Conservation (phyloP, 2,113 vertebrate genomes). For the Etia nguti region DNA sequence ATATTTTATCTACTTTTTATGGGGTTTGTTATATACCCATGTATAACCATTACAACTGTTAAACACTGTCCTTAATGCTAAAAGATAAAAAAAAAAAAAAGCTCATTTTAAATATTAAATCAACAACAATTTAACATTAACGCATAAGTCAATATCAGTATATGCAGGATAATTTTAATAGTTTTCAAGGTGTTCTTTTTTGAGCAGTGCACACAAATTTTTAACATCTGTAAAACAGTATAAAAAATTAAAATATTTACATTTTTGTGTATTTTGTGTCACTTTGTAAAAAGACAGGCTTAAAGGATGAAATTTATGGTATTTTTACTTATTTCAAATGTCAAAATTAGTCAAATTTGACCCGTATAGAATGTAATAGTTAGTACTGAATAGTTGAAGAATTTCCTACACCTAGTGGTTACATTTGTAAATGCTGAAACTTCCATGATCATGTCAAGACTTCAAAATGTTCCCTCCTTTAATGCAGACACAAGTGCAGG, state of each 20-base stretch:
- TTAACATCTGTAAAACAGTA: background rate
- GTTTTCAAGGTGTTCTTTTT: background rate
- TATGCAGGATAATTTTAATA: background rate
- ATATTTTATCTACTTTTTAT: background rate
- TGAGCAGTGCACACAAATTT: background rate
- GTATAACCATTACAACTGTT: background rate
- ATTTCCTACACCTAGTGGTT: background rate
- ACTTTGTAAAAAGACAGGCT: background rate
- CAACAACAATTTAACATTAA: background rate
- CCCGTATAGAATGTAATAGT: background rate
- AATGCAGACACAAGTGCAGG: background rate
- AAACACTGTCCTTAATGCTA: background rate
- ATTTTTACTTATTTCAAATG: background rate
- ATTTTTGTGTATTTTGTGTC: background rate
- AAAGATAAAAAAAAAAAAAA: fast-evolving
- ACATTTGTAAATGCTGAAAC: background rate
- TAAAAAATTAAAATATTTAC: background rate
- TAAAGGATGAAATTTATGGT: background rate
- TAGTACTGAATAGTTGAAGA: background rate
- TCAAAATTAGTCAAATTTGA: background rate
- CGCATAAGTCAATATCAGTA: background rate
- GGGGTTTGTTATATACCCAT: background rate
- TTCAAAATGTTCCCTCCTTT: background rate
- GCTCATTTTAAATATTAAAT: background rate
- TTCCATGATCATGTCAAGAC: background rate